Base-by-base conservation (phyloP, 2,113 vertebrate genomes). In the Orcinus orca region DNA sequence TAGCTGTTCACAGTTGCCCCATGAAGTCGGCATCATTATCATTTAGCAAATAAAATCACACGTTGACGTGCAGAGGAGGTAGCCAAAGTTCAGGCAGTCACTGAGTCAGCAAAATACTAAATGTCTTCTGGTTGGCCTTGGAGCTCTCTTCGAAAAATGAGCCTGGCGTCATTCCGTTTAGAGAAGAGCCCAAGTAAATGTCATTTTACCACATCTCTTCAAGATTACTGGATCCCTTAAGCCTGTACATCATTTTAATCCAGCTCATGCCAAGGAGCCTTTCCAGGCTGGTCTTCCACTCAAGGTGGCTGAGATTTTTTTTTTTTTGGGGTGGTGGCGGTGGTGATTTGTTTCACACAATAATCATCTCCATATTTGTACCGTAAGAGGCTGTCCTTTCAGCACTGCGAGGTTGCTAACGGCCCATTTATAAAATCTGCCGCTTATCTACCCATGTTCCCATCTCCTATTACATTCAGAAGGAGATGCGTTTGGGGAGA, bases 281-380 rank as follows among this genome's bases (percentile, higher is more conserved):
- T 38, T 63, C 53, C 21, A 1, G 2, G 15, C 4, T 63, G 93
- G 73, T 2, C 73, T 74, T n/a, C 23, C 17, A 3, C 8, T 20
- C 36, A 2, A 55, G 58, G 73, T 15, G 38, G 67, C 47, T 77
- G 15, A 17, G 47, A 33, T 63, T 50, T 58, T 63, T 8, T 38
- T 38, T 29, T 50, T 31, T 29, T 0, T 0, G 13, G 33, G 26
- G 13, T 50, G 2, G 15, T 6, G 55, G 18, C 2, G 55, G 55
- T 18, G 23, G 73, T 63, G 26, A 70, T 23, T 1, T 26, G 83
- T 68, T 50, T 23, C 2, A 20, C 44, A 65, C 74, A 8, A 25
- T 6, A 0, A 26, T 8, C 90, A 25, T 50, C 65, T 76, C 86
- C 67, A 26, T 9, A 21, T 20, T 4, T 0, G 21, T 8, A 6